Conservation (phyloP, 2,113 vertebrate species). For the Spilogale gracilis region DNA sequence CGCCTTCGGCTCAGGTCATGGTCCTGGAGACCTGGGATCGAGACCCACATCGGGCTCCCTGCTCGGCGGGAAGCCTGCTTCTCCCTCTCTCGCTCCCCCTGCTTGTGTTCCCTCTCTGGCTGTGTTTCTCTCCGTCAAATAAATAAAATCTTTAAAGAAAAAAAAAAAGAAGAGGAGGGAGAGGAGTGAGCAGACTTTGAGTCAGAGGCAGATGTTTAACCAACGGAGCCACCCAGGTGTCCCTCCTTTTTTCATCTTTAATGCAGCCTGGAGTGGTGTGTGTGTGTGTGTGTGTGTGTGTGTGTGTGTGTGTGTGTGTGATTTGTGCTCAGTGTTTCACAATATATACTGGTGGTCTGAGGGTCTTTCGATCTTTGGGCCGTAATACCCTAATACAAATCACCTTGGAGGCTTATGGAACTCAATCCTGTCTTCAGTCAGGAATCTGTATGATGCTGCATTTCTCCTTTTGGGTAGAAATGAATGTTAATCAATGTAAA, state of each 20-base stretch:
- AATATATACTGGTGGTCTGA: background rate
- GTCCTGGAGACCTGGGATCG: too few relatives aligned
- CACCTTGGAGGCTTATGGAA: background rate
- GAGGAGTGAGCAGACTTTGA: background rate
- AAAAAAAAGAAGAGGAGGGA: background rate
- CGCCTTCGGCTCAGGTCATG: too few relatives aligned
- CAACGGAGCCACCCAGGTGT: background rate
- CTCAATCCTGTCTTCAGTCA: background rate
- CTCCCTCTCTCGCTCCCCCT: too few relatives aligned
- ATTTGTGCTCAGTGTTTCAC: background rate
- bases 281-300: rapidly evolving
- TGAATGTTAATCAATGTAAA: background rate
- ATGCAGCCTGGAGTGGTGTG: background rate
- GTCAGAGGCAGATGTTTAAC: background rate
- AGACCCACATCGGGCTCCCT: too few relatives aligned
- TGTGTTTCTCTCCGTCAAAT: too few relatives aligned
- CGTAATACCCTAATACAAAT: background rate
- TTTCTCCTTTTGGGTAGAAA: background rate
- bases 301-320: rapidly evolving
- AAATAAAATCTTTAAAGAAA: too few relatives aligned
- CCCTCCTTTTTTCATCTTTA: background rate
- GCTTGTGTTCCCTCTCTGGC: too few relatives aligned
- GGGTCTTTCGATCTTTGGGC: background rate
- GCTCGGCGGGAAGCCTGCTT: too few relatives aligned
- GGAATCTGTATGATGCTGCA: background rate